A percentile compares a stretch with the other conserved stretches of the same genome.
Evolutionary conservation across 2,113 vertebrate species (phyloP).

Genomic region (Passer montanus): DNA sequence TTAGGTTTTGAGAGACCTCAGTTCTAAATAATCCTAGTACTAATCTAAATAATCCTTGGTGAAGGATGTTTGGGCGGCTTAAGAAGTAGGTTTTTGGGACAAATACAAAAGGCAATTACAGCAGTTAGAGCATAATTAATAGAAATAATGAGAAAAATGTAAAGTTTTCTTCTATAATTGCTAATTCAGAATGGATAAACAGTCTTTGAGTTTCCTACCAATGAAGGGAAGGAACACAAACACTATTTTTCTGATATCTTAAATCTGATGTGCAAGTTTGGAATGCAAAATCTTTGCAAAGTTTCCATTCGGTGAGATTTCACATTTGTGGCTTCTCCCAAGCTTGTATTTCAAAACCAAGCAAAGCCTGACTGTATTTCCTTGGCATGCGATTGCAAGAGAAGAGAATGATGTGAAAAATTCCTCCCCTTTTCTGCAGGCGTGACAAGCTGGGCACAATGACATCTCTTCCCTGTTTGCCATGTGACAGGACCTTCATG

Average conservation of each 20-base stretch:
- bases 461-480: neutral
- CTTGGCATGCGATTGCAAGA: neutral
- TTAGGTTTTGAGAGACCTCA: neutral
- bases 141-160: neutral
- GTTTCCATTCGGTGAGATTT: neutral
- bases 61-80: neutral
- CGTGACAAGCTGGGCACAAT: rapidly evolving
- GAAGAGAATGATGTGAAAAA: neutral
- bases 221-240: neutral
- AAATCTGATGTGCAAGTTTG: neutral
- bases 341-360: neutral
- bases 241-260: neutral
- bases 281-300: neutral
- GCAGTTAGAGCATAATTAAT: neutral
- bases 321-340: neutral
- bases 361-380: neutral
- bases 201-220: neutral
- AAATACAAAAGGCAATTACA: neutral
- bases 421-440: neutral
- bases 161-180: neutral
- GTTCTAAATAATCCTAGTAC: neutral
- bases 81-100: neutral
- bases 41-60: neutral
- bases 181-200: neutral
- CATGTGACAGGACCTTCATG: neutral